Evolutionary conservation across 1,140 invertebrate genomes (phyloP), one percentile per base, ranked within the genome.

Genomic region (Melipona quadrifasciata): DNA sequence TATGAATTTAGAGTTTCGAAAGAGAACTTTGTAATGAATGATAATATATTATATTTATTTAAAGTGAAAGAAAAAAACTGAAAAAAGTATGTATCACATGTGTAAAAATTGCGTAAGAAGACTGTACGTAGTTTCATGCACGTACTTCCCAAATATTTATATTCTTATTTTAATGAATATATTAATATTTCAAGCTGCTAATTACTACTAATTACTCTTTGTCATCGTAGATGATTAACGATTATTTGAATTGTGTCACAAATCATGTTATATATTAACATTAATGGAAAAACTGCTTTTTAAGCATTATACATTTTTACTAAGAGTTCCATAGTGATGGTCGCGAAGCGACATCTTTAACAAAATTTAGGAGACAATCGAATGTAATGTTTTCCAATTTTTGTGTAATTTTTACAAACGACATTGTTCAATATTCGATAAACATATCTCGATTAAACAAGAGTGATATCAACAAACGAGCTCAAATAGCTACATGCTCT

Each of bases 101-200:
- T 68, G 53, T 55, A 68, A 47, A 71, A 31, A 27, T 70, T 57
- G 16, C 17, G 21, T 78, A 64, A 53, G 47, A 65, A 67, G 61
- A 65, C 58, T 77, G 75, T 77, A 21, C 12, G n/a, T 53, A 34
- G 10, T 53, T 78, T 78, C 21, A 67, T n/a, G 39, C 31, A n/a
- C 55, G 6, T 75, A 58, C 58, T 74, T 58, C 24, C 27, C 11
- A 16, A 17, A 39, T 64, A 47, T 47, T 47, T 47, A 61, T 61
- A 61, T 39, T 39, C 34, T 4, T 77, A 65, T 24, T 77, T 77
- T 51, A 51, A 64, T 24, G 17, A 21, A 65, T 65, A 21, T 27
- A 61, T 65, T 31, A 8, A 27, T 64, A 47, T 47, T 31, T 16
- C 12, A 61, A 64, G 27, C 16, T 27, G 73, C 27, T 27, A 76